Conservation (phyloP, 1,140 invertebrate species). For the Lepidotrigona ventralis region DNA sequence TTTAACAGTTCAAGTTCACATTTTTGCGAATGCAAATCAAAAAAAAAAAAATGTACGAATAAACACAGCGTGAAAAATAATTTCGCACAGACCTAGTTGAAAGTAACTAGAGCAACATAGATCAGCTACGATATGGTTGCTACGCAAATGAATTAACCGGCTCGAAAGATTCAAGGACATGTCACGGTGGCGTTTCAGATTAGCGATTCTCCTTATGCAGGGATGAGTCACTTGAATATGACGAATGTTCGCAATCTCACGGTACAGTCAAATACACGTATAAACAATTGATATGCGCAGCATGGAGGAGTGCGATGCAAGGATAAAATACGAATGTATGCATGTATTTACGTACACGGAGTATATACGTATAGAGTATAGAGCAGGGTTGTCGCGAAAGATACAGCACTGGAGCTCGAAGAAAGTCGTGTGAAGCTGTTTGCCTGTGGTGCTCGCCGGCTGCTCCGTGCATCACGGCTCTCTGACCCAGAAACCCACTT, state of each 20-base stretch:
- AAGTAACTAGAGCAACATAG: background rate
- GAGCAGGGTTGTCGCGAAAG: background rate
- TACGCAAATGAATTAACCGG: background rate
- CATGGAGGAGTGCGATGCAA: background rate
- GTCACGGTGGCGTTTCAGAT: background rate
- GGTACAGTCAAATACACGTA: background rate
- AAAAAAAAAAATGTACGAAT: too few species aligned
- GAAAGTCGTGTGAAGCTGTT: conserved; percentile 39
- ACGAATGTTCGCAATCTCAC: background rate
- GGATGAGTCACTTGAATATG: background rate
- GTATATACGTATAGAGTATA: background rate
- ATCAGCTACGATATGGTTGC: background rate
- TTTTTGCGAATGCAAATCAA: too few species aligned
- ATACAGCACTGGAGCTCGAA: conserved; percentile 36
- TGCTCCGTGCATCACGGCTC: conserved; percentile 45
- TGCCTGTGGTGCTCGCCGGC: conserved; percentile 7
- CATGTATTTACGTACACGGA: too few species aligned
- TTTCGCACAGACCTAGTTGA: background rate
- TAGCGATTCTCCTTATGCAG: background rate
- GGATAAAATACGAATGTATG: background rate
- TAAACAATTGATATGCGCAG: background rate
- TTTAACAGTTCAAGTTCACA: too few species aligned
- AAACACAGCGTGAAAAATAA: too few species aligned
- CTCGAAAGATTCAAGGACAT: background rate
- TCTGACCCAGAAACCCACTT: conserved; percentile 67